A percentile compares a stretch with the other conserved stretches of the same genome.
These are phyloP conservation scores for Philotrypesis tridentata DNA, from an alignment of 1,140 invertebrate species.

Conservation along the genomic window DNA sequence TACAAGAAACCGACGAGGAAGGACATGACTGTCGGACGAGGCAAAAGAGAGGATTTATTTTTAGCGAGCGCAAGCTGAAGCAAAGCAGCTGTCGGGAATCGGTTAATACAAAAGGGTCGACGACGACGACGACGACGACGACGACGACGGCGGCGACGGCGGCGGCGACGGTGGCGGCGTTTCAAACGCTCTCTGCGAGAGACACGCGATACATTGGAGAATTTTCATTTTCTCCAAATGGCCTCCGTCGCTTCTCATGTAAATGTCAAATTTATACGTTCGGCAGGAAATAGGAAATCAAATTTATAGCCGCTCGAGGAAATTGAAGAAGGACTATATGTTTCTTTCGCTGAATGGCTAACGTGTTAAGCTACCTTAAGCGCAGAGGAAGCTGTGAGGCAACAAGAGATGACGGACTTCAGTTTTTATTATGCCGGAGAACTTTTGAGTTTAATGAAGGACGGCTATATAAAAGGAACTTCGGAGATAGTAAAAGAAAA, in stretches of 20 bases:
- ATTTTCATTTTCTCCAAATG: not conserved
- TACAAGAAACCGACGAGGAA: conserved; percentile 18
- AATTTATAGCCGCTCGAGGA: not conserved
- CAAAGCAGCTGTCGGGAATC: not conserved
- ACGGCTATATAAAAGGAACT: not conserved
- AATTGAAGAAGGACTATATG: not conserved
- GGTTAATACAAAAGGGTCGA: not conserved
- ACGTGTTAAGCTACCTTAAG: not conserved
- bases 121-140: too few relatives aligned
- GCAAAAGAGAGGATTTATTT: not conserved
- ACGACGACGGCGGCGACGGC: too few relatives aligned
- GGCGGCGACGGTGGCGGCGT: too few relatives aligned
- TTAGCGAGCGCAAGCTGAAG: not conserved
- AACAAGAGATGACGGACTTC: not conserved
- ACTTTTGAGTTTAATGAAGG: not conserved
- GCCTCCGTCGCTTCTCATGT: not conserved
- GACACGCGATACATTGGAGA: not conserved
- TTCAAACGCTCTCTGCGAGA: not conserved
- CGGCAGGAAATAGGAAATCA: not conserved
- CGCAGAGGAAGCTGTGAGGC: too few relatives aligned
- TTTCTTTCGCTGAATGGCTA: not conserved
- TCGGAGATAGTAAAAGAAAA: not conserved
- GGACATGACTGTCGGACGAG: not conserved
- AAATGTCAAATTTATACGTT: not conserved
- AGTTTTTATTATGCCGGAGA: not conserved